Evolutionary conservation across 2,797 vertebrate genomes (phyloP).

Genomic region (Petrocephalus sullivani): DNA sequence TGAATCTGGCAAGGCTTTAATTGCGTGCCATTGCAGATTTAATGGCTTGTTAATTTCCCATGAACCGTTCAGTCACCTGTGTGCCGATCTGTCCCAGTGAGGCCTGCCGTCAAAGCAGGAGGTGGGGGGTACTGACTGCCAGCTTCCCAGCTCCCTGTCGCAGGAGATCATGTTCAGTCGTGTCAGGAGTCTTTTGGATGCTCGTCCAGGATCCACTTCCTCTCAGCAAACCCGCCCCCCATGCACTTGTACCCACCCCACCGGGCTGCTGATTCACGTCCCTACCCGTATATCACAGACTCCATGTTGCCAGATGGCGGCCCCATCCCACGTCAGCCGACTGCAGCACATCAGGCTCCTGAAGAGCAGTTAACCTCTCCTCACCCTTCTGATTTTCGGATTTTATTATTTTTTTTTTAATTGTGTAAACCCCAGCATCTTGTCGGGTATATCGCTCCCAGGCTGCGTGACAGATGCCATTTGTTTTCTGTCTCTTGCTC

Average conservation of each 20-base stretch:
- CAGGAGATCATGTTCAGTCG: conserved; percentile 40
- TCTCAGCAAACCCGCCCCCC: neutral
- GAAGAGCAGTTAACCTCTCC: neutral
- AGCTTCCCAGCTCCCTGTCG: neutral
- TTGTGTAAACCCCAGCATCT: neutral
- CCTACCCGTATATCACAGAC: conserved; percentile 14
- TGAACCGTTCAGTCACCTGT: conserved; percentile 26
- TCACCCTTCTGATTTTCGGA: neutral
- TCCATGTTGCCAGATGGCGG: neutral
- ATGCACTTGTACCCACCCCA: neutral
- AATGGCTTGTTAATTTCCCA: conserved; percentile 30
- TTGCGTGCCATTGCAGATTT: conserved; percentile 28
- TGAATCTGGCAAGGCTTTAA: conserved; percentile 22
- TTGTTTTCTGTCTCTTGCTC: neutral
- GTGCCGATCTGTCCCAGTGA: conserved; percentile 17
- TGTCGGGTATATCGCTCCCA: neutral
- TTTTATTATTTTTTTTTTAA: neutral
- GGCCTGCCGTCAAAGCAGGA: neutral
- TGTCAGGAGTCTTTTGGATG: conserved; percentile 25
- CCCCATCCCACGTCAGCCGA: neutral
- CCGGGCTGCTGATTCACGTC: neutral
- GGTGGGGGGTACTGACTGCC: neutral
- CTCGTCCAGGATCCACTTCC: neutral
- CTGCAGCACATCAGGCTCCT: neutral
- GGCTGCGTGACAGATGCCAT: neutral